Base-by-base conservation (phyloP, 2,113 vertebrate genomes). In the Silurus meridionalis region DNA sequence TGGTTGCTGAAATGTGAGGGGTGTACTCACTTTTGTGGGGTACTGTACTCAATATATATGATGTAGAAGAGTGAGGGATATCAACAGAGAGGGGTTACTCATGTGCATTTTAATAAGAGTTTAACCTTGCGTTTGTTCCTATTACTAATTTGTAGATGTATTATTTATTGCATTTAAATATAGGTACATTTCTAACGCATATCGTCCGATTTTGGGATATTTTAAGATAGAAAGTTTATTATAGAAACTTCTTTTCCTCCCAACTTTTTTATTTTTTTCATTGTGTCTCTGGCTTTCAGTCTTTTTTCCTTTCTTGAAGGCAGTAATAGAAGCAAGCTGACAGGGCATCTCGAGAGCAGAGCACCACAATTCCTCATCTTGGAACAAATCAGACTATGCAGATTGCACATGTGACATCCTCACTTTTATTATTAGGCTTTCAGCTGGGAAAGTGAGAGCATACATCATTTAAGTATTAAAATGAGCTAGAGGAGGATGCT, bases 341-440 rank as follows among this genome's bases (percentile, higher is more conserved):
- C 77, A 79, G 77, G 77, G 53, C 77, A 79, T 79, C 53, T 79
- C 13, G 8, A 79, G 77, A 79, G 77, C 77, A 79, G 7, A 28
- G 25, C 78, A 37, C 61, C 79, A 60, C 66, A 82, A 52, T 48
- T 86, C 64, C 71, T 86, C 67, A 53, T 17, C 50, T 63, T 63
- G 37, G 50, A 83, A 83, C 11, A 50, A 87, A 61, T 87, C 69
- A 83, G 80, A 66, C 50, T 23, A 77, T 82, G 72, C 81, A 87
- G 64, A 78, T 64, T 57, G 71, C 80, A 66, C 66, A n/a, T 66
- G 61, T 82, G 61, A 82, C 61, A 53, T 66, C 28, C 60, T 83
- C 60, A 57, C 71, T n/a, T 87, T 78, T 46, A 64, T 66, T 82
- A 83, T 87, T 83, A 78, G 80, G 50, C 75, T 80, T 82, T 83